A percentile compares a stretch with the other conserved stretches of the same genome.
Evolutionary conservation across 2,113 vertebrate species (phyloP).

Genomic region (Odocoileus virginianus): DNA sequence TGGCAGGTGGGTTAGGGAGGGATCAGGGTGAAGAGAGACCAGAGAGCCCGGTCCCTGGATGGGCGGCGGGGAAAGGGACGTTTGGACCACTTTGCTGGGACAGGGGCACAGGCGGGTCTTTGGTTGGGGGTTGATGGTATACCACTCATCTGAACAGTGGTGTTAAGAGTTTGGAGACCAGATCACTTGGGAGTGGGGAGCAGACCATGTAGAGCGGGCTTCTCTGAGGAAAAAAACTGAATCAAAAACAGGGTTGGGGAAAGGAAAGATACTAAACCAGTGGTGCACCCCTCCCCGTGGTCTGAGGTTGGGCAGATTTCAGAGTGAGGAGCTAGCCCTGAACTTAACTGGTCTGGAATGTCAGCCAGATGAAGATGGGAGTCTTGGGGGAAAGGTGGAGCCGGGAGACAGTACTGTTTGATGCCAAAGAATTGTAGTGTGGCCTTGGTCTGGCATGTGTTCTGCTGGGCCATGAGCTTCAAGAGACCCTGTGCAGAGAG

Average conservation of each 20-base stretch:
- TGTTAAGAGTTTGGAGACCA: neutral
- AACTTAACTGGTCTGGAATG: neutral
- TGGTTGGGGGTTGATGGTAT: too few relatives aligned
- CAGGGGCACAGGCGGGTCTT: neutral
- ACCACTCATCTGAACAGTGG: neutral
- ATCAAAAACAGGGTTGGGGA: neutral
- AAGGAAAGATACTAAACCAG: neutral
- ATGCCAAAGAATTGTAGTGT: neutral
- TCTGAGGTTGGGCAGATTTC: neutral
- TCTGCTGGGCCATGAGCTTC: neutral
- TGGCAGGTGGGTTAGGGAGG: neutral
- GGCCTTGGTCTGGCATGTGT: neutral
- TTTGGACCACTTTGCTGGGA: accelerated
- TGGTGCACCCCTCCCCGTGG: neutral
- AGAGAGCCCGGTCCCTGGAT: neutral
- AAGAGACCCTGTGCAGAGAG: neutral
- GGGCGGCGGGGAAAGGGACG: neutral
- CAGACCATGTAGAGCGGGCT: neutral
- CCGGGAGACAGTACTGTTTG: neutral
- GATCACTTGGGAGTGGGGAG: neutral
- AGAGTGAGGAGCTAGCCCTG: neutral
- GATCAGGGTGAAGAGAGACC: neutral
- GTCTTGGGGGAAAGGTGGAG: neutral
- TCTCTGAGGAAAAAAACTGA: neutral
- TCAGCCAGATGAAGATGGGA: neutral